Base-by-base conservation (phyloP, 2,797 vertebrate species). In the Phalloptychus januarius region DNA sequence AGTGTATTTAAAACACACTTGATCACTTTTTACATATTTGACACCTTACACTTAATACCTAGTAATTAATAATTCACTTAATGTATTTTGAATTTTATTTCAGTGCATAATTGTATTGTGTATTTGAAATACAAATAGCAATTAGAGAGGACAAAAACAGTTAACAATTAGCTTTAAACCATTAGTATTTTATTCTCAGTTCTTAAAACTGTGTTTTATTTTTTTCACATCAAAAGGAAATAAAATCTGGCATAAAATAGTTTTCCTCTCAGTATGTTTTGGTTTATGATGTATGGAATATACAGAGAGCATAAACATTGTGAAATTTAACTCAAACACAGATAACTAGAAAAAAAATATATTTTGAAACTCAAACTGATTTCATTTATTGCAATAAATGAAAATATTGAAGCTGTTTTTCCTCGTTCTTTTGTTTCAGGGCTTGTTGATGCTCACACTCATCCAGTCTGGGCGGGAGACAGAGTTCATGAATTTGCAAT, bases 401-500 rank as follows among this genome's bases (percentile, higher is more conserved):
- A 50, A 23, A 50, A 7, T 8, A 38, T 20, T 10, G 6, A 10
- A 36, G 38, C 3, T 12, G 65, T 6, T 69, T 40, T 50, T 3
- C 48, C 7, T 23, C 23, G 15, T 46, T 44, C 5, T 16, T 25
- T 81, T 82, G 87, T 93, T 95, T 77, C 90, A 99, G 98, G 98
- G 33, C 86, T 99, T 92, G 95, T 99, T 81, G 98, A 99, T 75
- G 97, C 97, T 28, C 98, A 99, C 89, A 99, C 98, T 2, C 98
- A 99, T 81, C 97, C 98, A 0, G 97, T 99, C 50, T 99, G 98
- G 98, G 97, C 97, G 79, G 98, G 98, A 7, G 98, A 99, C 88
- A 91, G 98, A 84, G 98, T 99, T 46, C 97, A 99, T 78, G 98
- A 99, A 79, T 99, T 99, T 95, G 96, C 97, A 70, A 97, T 99